phyloP scores from a whole-genome alignment of 1,140 invertebrate species.

The Bombus pyrosoma region DNA sequence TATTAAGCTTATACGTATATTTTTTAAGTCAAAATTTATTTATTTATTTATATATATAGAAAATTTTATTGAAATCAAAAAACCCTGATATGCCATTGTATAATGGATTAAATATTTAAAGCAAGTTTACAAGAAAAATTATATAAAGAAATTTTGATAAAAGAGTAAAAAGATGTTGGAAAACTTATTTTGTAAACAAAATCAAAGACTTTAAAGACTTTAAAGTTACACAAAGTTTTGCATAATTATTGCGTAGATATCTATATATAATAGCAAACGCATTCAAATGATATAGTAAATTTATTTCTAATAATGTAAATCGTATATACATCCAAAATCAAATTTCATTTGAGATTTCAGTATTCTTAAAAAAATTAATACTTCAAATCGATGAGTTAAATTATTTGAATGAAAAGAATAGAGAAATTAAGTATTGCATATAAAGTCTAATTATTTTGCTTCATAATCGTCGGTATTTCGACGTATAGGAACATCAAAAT shows the following conservation, averaged over 20 bases:
- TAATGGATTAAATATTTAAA: no score
- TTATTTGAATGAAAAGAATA: neutral
- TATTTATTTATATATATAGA: no score
- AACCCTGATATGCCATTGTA: no score
- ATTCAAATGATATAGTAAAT: neutral
- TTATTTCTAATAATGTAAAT: neutral
- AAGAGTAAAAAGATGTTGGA: neutral
- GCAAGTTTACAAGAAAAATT: neutral
- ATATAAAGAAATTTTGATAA: neutral
- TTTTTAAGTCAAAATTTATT: no score
- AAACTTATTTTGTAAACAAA: neutral
- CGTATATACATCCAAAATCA: neutral
- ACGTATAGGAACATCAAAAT: slow-evolving; percentile 59
- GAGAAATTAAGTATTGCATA: slow-evolving; percentile 30
- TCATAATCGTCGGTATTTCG: slow-evolving; percentile 45
- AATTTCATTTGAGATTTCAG: neutral
- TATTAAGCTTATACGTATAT: no score
- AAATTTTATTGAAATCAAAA: no score
- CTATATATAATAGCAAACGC: neutral
- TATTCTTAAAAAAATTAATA: neutral
- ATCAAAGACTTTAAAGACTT: neutral
- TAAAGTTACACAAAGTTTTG: neutral
- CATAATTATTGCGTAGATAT: neutral
- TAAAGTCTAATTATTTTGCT: slow-evolving; percentile 33
- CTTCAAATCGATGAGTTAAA: neutral